Conservation (phyloP, 1,140 invertebrate species). For the Latrodectus geometricus region DNA sequence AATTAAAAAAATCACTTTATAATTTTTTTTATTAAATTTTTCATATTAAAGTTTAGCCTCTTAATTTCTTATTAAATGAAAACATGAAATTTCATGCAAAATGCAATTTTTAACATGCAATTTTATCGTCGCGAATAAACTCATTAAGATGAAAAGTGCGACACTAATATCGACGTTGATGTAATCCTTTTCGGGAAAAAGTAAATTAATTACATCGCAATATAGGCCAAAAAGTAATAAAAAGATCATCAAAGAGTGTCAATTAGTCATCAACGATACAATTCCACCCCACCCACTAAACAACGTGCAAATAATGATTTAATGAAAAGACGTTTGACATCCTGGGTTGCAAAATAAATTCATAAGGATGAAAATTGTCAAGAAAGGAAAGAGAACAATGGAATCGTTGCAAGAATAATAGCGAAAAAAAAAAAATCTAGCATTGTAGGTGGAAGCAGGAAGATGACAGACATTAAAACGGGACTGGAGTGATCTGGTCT, state of each 20-base stretch:
- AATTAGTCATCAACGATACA: background rate
- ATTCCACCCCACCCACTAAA: slow-evolving; percentile 2
- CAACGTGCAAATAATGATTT: slow-evolving; percentile 8
- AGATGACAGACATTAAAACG: slow-evolving; percentile 39
- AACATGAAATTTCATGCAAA: no score
- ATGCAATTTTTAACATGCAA: no score
- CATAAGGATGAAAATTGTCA: background rate
- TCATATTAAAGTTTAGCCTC: no score
- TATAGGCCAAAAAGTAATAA: no score
- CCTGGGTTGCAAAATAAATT: background rate
- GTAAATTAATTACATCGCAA: no score
- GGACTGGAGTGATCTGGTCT: slow-evolving; percentile 32
- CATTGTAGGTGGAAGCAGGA: background rate
- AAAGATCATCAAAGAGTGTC: background rate
- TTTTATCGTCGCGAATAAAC: no score
- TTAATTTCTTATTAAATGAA: no score
- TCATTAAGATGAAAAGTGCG: no score
- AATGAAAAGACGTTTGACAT: background rate
- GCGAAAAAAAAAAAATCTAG: slow-evolving; percentile 17
- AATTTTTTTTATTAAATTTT: no score
- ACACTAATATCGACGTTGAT: no score
- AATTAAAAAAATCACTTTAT: no score
- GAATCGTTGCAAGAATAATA: slow-evolving; percentile 1
- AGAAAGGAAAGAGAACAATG: background rate
- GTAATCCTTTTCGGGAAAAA: no score